Base-by-base conservation (phyloP, 2,888 invertebrate species). In the Pterobdella sp. region DNA sequence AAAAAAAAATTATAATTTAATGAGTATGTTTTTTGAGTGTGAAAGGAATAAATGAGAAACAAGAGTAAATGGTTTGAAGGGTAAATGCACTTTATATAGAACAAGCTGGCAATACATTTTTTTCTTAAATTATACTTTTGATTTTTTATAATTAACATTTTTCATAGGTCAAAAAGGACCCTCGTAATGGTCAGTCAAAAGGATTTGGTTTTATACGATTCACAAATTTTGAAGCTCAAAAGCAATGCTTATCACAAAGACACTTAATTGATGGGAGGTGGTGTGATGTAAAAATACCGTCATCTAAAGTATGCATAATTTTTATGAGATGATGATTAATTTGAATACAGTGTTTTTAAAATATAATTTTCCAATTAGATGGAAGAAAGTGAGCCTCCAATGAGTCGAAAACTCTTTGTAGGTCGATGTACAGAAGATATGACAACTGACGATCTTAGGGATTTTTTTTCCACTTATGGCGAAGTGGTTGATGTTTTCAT, bases 191-290 rank as follows among this genome's bases (percentile, higher is more conserved):
- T 34, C 92, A 93, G 79, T 96, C 95, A 60, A 97, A 96, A 86
- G 98, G 98, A 67, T 98, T 97, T 85, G 98, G 97, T 68, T 98
- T 98, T 84, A 94, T 98, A 77, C 88, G 96, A 72, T 98, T 97
- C 86, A 91, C 90, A 63, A 92, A 92, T 72, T 94, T 94, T 83
- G 94, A 96, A 78, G 91, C 93, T 60, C 98, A 98, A 85, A 90
- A 93, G 87, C 88, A 94, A 82, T 96, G 95, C 56, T 87, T 98
- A 75, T 90, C 94, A 26, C 93, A 94, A 81, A 88, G 95, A 74
- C 95, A 96, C 84, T 91, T 94, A 86, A 96, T 98, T 79, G 97
- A 96, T 85, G 95, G 95, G 0, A 87, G 98, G 78, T 94, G 94
- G 92, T 97, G 97, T 82, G 96, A 97, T 86, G 96, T 97, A 1